phyloP scores from a whole-genome alignment of 2,888 invertebrate genomes.

The Euphydryas editha region DNA sequence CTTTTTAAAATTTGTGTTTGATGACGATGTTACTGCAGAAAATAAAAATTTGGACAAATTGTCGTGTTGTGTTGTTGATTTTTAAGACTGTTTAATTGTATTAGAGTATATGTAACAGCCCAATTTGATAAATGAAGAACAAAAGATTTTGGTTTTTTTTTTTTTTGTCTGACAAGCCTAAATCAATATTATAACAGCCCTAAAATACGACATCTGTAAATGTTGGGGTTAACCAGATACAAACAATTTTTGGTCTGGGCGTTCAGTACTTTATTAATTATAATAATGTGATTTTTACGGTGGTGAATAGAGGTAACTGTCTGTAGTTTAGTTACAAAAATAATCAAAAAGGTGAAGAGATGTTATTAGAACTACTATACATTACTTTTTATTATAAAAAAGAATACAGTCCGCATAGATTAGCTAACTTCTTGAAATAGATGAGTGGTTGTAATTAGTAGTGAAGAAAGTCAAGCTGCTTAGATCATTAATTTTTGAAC shows the following conservation, averaged over 20 bases:
- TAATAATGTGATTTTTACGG: neutral
- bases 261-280: neutral
- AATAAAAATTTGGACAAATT: neutral
- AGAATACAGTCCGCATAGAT: conserved; percentile 1
- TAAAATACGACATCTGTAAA: neutral
- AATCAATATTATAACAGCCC: neutral
- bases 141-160: neutral
- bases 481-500: neutral
- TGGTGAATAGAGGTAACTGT: conserved; percentile 5
- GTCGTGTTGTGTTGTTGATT: no score
- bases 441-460: conserved; percentile 1
- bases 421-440: conserved; percentile 1
- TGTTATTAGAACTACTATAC: conserved; percentile 5
- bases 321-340: conserved; percentile 5
- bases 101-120: no score
- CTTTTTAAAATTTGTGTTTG: neutral
- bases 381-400: conserved; percentile 5
- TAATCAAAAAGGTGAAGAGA: conserved; percentile 3
- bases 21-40: neutral
- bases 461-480: conserved; percentile 1
- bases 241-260: neutral
- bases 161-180: neutral
- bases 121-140: no score
- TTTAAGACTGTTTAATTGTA: no score
- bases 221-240: neutral